Conservation (phyloP, 2,888 invertebrate genomes). For the Andrena chrysosceles region DNA sequence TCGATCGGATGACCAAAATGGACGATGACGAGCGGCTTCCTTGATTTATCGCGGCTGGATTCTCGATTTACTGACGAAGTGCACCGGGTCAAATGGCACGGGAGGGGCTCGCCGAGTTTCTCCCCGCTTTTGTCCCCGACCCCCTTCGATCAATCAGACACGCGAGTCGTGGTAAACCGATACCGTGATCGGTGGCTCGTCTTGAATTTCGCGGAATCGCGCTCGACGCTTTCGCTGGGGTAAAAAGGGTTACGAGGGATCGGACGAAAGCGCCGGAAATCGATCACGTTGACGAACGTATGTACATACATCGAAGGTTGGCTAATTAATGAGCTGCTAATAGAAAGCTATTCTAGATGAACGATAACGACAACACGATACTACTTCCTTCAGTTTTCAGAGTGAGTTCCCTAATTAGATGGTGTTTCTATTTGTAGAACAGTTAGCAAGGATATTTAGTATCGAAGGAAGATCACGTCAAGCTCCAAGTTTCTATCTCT, state of each 20-base stretch:
- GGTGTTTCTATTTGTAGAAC: too few species aligned
- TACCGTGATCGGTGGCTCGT: not conserved
- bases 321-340: not conserved
- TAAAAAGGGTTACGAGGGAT: not conserved
- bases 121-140: conserved; percentile 36
- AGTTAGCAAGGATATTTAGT: too few species aligned
- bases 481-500: not conserved
- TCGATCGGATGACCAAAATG: conserved; percentile 40
- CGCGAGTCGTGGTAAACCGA: conserved; percentile 34
- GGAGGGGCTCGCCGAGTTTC: conserved; percentile 20
- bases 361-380: too few species aligned
- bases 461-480: too few species aligned
- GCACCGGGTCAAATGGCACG: conserved; percentile 40
- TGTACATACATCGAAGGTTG: not conserved
- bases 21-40: conserved; percentile 11
- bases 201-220: not conserved
- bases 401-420: too few species aligned
- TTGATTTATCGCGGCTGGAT: conserved; percentile 35
- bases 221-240: not conserved
- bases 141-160: conserved; percentile 41
- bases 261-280: not conserved
- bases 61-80: conserved; percentile 36
- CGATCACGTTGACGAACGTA: not conserved
- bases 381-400: too few species aligned
- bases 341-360: not conserved